A percentile compares a stretch with the other conserved stretches of the same genome.
These are phyloP conservation scores for Ericerus pela DNA, from an alignment of 1,140 invertebrate genomes.

Conservation along the genomic window DNA sequence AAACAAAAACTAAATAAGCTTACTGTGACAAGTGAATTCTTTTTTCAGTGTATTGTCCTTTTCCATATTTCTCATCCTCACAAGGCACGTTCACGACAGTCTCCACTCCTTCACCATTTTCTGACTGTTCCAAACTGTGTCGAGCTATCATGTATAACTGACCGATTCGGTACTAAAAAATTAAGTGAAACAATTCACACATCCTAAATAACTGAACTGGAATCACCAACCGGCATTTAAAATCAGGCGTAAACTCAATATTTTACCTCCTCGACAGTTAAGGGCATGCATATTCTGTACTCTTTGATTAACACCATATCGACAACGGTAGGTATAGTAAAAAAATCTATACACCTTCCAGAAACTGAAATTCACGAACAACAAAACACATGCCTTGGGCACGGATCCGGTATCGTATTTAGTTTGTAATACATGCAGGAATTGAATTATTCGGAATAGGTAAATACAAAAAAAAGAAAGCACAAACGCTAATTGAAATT, in stretches of 20 bases:
- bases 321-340: too few species aligned
- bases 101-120: slow-evolving; percentile 80
- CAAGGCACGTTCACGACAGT: slow-evolving; percentile 69
- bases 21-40: slow-evolving; percentile 78
- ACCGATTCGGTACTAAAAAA: slow-evolving; percentile 68
- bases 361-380: too few species aligned
- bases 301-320: slow-evolving; percentile 71
- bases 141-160: slow-evolving; percentile 90
- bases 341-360: too few species aligned
- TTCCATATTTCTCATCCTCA: slow-evolving; percentile 60
- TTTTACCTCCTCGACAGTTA: slow-evolving; percentile 79
- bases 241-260: neutral
- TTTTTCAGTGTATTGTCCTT: slow-evolving; percentile 82
- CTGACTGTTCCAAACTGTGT: slow-evolving; percentile 79
- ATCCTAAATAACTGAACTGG: neutral
- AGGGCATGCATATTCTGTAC: slow-evolving; percentile 82
- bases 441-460: too few species aligned
- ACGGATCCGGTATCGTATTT: too few species aligned
- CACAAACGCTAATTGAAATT: too few species aligned
- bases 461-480: too few species aligned
- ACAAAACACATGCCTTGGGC: too few species aligned
- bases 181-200: slow-evolving; percentile 1
- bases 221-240: neutral
- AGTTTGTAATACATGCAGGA: too few species aligned
- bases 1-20: slow-evolving; percentile 19